A percentile compares a stretch with the other conserved stretches of the same genome.
Conservation (phyloP, 2,888 invertebrate species). For the Troglohyphantes excavatus region DNA sequence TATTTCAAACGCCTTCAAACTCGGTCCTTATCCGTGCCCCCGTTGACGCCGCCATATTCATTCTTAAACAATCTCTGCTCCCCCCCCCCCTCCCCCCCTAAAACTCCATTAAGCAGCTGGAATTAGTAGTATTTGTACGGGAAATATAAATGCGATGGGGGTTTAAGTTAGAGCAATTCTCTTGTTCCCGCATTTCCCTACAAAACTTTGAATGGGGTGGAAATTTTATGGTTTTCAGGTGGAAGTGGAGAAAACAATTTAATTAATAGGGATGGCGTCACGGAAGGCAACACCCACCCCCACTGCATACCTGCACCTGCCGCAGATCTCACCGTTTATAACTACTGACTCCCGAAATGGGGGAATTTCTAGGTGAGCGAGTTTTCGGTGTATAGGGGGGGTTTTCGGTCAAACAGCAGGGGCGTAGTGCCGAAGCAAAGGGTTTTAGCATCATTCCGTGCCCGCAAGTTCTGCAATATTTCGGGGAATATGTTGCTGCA, state of each 20-base stretch:
- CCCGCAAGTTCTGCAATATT: slow-evolving; percentile 26
- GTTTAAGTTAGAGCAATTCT: not conserved
- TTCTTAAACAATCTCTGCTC: slow-evolving; percentile 20
- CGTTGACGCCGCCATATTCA: slow-evolving; percentile 40
- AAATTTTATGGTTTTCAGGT: slow-evolving; percentile 24
- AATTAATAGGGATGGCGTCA: slow-evolving; percentile 73
- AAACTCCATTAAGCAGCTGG: slow-evolving; percentile 55
- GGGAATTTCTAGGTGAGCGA: not conserved
- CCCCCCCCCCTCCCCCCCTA: no score
- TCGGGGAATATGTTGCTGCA: slow-evolving; percentile 30
- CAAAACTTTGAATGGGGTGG: not conserved
- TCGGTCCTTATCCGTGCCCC: not conserved
- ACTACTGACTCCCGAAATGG: not conserved
- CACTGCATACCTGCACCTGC: slow-evolving; percentile 22
- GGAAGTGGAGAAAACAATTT: slow-evolving; percentile 70
- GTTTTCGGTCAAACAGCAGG: slow-evolving; percentile 3
- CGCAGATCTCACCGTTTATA: slow-evolving; percentile 37
- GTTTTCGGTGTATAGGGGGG: not conserved
- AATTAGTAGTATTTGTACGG: slow-evolving; percentile 54
- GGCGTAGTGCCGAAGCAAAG: not conserved
- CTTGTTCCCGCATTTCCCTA: slow-evolving; percentile 2
- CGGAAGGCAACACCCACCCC: slow-evolving; percentile 21
- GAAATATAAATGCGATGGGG: slow-evolving; percentile 30
- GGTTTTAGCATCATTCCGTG: not conserved
- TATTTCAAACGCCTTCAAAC: slow-evolving; percentile 14